Conservation (phyloP, 1,140 invertebrate genomes). For the Vanessa atalanta region DNA sequence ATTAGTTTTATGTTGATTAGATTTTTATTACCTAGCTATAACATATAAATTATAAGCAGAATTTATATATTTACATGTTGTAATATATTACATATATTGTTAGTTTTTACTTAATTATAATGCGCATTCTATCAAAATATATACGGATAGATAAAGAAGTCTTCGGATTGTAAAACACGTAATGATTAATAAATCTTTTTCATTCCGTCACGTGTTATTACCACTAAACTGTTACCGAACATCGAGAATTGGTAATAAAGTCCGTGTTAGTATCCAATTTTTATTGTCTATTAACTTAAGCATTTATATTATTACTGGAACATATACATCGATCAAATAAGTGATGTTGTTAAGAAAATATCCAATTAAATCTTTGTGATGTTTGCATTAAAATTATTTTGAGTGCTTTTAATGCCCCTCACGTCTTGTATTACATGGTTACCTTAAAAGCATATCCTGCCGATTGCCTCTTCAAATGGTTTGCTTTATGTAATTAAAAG, state of each 20-base stretch:
- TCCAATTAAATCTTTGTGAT: no score
- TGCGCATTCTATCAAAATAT: no score
- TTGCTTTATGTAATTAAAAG: no score
- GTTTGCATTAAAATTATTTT: background rate
- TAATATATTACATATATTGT: no score
- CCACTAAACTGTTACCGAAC: conserved; percentile 22
- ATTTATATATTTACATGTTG: no score
- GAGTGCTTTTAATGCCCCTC: background rate
- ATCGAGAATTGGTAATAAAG: conserved; percentile 40
- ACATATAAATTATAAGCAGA: no score
- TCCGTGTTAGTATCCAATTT: conserved; percentile 32
- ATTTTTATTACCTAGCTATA: no score
- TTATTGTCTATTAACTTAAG: conserved; percentile 38
- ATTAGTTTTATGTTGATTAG: no score
- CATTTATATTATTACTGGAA: background rate
- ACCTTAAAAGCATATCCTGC: background rate
- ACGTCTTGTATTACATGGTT: background rate
- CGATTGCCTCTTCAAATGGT: background rate
- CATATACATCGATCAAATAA: background rate
- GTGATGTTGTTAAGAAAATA: no score
- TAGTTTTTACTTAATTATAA: no score
- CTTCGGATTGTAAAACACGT: no score
- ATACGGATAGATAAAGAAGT: no score
- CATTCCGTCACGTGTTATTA: conserved; percentile 11
- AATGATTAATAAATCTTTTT: background rate